These are phyloP conservation scores for Microdon myrmicae DNA, from an alignment of 2,888 invertebrate species.

Conservation along the genomic window DNA sequence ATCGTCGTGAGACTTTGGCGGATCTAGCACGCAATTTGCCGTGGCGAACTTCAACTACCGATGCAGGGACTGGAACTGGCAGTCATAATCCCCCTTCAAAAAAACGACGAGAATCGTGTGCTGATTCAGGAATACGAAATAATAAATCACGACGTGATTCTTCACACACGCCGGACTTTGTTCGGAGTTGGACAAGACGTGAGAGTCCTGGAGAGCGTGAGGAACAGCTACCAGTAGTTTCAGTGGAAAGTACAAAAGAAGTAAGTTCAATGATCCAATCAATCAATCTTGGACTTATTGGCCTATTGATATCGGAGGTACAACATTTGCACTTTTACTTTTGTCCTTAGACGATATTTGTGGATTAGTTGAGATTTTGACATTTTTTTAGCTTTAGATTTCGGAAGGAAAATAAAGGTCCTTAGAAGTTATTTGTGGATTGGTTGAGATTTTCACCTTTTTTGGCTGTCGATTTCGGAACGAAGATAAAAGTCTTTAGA, in stretches of 20 bases:
- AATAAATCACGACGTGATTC: slow-evolving; percentile 80
- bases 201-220: slow-evolving; percentile 70
- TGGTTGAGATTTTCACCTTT: too few species aligned
- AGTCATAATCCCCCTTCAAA: slow-evolving; percentile 69
- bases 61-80: slow-evolving; percentile 67
- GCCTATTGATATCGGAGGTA: too few species aligned
- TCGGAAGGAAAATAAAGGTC: too few species aligned
- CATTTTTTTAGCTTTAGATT: too few species aligned
- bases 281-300: too few species aligned
- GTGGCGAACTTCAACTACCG: slow-evolving; percentile 78
- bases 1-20: slow-evolving; percentile 86
- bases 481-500: too few species aligned
- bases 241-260: slow-evolving; percentile 50
- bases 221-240: slow-evolving; percentile 55
- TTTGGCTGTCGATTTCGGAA: too few species aligned
- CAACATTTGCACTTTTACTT: too few species aligned
- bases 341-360: too few species aligned
- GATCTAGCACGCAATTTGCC: slow-evolving; percentile 87
- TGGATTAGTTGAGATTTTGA: too few species aligned
- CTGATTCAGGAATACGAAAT: slow-evolving; percentile 85
- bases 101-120: slow-evolving; percentile 87
- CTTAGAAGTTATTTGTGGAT: too few species aligned
- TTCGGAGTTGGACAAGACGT: slow-evolving; percentile 77
- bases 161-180: slow-evolving; percentile 77
- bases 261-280: too few species aligned